These are phyloP conservation scores for Popillia japonica DNA, from an alignment of 1,140 invertebrate species.

Conservation along the genomic window DNA sequence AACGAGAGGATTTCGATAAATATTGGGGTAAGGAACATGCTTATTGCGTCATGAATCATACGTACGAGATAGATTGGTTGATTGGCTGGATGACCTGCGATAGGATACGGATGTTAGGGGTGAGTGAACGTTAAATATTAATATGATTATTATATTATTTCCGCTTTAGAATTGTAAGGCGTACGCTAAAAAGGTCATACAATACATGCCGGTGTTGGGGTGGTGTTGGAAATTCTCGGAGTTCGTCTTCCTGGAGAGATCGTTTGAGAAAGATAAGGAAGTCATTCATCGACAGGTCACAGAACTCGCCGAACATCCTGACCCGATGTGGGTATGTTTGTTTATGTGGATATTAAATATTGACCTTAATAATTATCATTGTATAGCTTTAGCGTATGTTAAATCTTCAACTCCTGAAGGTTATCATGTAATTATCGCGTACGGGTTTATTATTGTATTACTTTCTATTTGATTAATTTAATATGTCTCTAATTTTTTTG, in stretches of 20 bases:
- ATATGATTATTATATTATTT: background rate
- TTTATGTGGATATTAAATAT: background rate
- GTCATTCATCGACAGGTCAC: slow-evolving; percentile 82
- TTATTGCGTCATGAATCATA: slow-evolving; percentile 93
- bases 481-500: too few species aligned
- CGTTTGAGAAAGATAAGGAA: slow-evolving; percentile 88
- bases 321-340: slow-evolving; percentile 82
- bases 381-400: too few species aligned
- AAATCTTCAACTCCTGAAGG: too few species aligned
- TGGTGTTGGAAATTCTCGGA: slow-evolving; percentile 96
- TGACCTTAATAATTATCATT: too few species aligned
- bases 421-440: too few species aligned
- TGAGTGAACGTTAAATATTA: slow-evolving; percentile 62
- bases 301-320: slow-evolving; percentile 85
- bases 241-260: slow-evolving; percentile 90
- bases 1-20: slow-evolving; percentile 80
- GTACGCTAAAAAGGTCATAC: slow-evolving; percentile 91
- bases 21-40: slow-evolving; percentile 89
- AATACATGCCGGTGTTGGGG: slow-evolving; percentile 91
- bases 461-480: too few species aligned
- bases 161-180: slow-evolving; percentile 87
- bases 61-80: slow-evolving; percentile 95
- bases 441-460: too few species aligned
- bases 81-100: slow-evolving; percentile 89
- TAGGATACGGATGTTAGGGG: slow-evolving; percentile 77